Percentiles rank a stretch among this genome's conserved stretches.
phyloP scores from a whole-genome alignment of 2,113 vertebrate genomes.

The Typhlomys cinereus region DNA sequence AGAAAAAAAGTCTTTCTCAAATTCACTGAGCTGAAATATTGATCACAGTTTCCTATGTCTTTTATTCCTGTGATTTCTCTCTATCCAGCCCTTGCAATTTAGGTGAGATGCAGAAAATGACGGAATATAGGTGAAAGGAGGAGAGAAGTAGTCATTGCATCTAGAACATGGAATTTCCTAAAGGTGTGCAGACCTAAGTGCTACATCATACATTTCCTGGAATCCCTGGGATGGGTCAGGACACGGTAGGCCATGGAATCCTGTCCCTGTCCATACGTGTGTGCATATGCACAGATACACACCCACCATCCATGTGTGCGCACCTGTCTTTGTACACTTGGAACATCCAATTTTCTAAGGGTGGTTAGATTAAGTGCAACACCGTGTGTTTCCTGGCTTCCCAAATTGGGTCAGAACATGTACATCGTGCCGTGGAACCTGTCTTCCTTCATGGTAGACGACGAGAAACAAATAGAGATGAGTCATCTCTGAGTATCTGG shows the following conservation, averaged over 20 bases:
- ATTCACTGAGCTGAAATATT: constrained; percentile 34
- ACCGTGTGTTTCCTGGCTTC: too few species aligned
- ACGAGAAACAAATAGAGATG: background rate
- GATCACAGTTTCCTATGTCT: background rate
- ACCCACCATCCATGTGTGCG: too few species aligned
- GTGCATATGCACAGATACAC: too few species aligned
- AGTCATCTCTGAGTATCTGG: background rate
- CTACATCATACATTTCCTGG: background rate
- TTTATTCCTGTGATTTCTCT: background rate
- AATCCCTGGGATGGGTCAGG: background rate
- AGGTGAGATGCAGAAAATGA: background rate
- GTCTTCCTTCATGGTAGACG: background rate
- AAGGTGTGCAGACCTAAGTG: background rate
- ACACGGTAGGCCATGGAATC: too few species aligned
- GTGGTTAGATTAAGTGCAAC: too few species aligned
- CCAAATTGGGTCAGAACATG: too few species aligned
- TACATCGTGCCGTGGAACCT: too few species aligned
- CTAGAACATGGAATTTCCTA: background rate
- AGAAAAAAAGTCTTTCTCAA: background rate
- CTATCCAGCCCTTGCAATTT: background rate
- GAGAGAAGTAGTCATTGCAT: background rate
- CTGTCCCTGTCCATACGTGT: too few species aligned
- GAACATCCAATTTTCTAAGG: too few species aligned
- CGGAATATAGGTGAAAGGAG: background rate
- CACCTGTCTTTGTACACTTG: too few species aligned